Base-by-base conservation (phyloP, 2,888 invertebrate genomes). In the Sinopyrophorus schimmeli region DNA sequence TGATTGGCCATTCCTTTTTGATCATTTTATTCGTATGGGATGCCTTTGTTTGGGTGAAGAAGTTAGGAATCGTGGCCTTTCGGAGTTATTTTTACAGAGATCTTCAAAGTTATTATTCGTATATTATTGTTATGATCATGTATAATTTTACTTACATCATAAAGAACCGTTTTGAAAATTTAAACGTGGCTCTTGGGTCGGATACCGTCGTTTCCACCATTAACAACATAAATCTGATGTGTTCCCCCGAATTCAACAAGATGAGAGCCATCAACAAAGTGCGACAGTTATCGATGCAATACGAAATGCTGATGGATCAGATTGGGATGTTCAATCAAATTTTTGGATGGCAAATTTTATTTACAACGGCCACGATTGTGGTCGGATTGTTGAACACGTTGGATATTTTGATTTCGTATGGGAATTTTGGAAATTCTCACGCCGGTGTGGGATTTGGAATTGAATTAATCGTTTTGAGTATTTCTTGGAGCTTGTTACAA, bases 291-390 rank as follows among this genome's bases (percentile, higher is more conserved):
- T 35, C 35, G 5, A 14, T 24, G 16, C 6, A 16, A n/a, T 35
- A 35, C 11, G 35, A 35, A 35, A 23, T 3, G n/a, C 20, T 24
- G 6, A 16, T 35, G 9, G 16, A 3, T 3, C 23, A 24, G 5
- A 15, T 35, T 24, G 5, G 5, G 9, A 16, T 23, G 9, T 35
- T 35, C n/a, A 35, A 35, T 14, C 18, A 23, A 21, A n/a, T 35
- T 10, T 35, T 35, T 9, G 35, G 35, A 23, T 35, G 35, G 35
- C 35, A 35, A 6, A 35, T 35, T 14, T 10, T 35, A 21, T 24
- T 35, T 10, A 24, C 10, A 9, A 35, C 24, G 3, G 35, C 35
- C 5, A 24, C 23, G 3, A 35, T 24, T 6, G 24, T 35, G 3
- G 15, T 35, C 1, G 35, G 35, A 15, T 15, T 35, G 4, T 14